phyloP scores from a whole-genome alignment of 2,797 vertebrate species.

The Myotis findleyi region DNA sequence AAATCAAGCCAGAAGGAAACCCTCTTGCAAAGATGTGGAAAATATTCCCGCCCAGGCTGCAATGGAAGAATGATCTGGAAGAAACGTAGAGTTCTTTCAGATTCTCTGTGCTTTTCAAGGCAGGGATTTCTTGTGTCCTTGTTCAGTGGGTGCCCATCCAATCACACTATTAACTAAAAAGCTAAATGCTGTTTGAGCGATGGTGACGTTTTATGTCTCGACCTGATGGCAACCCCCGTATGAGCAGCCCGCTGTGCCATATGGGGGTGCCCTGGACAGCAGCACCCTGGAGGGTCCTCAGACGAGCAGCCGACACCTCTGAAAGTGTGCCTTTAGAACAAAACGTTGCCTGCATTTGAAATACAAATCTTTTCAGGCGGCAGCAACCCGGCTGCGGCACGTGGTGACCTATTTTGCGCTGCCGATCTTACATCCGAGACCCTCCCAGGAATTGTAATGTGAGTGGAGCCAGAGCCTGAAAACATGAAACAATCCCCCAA shows the following conservation, averaged over 20 bases:
- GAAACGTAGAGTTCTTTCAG: slow-evolving; percentile 13
- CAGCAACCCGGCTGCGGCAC: neutral
- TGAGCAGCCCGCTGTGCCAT: neutral
- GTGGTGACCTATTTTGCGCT: slow-evolving; percentile 67
- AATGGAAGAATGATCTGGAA: neutral
- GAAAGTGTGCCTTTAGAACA: slow-evolving; percentile 7
- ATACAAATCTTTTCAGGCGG: neutral
- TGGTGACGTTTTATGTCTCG: neutral
- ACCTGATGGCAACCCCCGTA: neutral
- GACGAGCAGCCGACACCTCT: neutral
- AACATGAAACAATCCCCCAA: slow-evolving; percentile 42
- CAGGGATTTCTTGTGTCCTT: neutral
- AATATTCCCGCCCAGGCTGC: neutral
- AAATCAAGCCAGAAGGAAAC: neutral
- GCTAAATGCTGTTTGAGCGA: neutral
- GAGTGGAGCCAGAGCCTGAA: neutral
- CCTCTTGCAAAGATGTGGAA: neutral
- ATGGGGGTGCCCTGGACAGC: neutral
- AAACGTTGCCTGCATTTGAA: slow-evolving; percentile 41
- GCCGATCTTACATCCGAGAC: neutral
- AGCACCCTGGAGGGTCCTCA: neutral
- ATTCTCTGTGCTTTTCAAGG: neutral
- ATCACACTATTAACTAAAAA: slow-evolving; percentile 18
- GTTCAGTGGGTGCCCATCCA: neutral
- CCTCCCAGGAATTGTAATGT: slow-evolving; percentile 26